phyloP scores from a whole-genome alignment of 2,888 invertebrate species.

The Hololepta plana region DNA sequence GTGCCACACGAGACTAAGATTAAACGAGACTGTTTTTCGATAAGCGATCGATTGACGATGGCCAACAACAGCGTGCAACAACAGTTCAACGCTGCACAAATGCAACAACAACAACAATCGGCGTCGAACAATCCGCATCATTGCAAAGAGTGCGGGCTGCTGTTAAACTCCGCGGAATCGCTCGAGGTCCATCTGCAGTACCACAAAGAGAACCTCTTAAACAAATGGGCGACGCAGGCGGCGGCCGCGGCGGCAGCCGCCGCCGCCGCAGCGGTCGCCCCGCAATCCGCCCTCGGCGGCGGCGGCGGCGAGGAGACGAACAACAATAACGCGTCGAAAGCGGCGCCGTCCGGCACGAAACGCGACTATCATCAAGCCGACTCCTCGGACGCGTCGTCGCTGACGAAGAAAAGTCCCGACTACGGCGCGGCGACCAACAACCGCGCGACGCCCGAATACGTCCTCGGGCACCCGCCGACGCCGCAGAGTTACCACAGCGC shows the following conservation, averaged over 20 bases:
- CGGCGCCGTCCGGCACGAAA: constrained; percentile 25
- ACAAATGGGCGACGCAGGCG: constrained; percentile 48
- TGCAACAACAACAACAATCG: constrained; percentile 29
- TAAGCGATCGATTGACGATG: constrained; percentile 17
- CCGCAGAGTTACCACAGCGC: constrained; percentile 48
- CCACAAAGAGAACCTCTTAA: constrained; percentile 58
- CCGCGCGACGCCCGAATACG: constrained; percentile 37
- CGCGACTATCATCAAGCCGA: constrained; percentile 45
- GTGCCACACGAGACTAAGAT: background rate
- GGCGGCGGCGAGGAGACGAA: constrained; percentile 43
- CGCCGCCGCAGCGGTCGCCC: constrained; percentile 10
- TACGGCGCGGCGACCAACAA: constrained; percentile 17
- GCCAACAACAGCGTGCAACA: constrained; percentile 15
- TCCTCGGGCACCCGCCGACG: constrained; percentile 43
- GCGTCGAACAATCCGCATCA: constrained; percentile 37
- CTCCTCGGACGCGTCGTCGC: constrained; percentile 48
- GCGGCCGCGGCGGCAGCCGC: constrained; percentile 15
- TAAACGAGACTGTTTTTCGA: constrained; percentile 3
- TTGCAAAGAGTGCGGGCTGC: constrained; percentile 60
- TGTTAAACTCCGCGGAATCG: constrained; percentile 57
- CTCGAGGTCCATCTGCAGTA: constrained; percentile 65
- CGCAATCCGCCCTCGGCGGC: constrained; percentile 18
- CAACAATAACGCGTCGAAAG: constrained; percentile 37
- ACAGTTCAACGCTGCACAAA: constrained; percentile 6
- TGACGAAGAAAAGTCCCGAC: constrained; percentile 42